Conservation (phyloP, 2,888 invertebrate genomes). For the Bombylius major region DNA sequence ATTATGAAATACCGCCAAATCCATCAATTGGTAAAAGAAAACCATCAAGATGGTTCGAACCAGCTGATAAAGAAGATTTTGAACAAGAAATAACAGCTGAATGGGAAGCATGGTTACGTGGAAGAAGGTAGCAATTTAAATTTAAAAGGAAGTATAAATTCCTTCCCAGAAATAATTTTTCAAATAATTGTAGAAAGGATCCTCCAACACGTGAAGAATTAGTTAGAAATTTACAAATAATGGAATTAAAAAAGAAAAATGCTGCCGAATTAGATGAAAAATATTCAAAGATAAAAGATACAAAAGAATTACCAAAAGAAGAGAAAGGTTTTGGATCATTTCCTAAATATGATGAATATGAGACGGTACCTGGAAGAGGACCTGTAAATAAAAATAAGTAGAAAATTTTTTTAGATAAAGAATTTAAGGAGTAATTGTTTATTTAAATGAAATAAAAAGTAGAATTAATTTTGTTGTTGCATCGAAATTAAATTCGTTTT, state of each 20-base stretch:
- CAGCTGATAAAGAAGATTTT: constrained; percentile 45
- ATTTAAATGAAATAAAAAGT: too few relatives aligned
- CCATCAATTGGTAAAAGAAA: constrained; percentile 51
- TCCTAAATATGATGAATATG: constrained; percentile 45
- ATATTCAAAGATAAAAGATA: constrained; percentile 38
- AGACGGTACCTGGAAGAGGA: constrained; percentile 32
- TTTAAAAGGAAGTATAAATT: background rate
- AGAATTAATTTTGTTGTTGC: too few relatives aligned
- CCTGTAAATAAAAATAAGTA: constrained; percentile 19
- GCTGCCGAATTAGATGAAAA: constrained; percentile 54
- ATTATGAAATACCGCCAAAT: constrained; percentile 63
- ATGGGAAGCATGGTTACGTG: constrained; percentile 80
- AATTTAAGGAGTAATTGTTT: too few relatives aligned
- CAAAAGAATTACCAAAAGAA: constrained; percentile 27
- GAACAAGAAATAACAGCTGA: constrained; percentile 68
- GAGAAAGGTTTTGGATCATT: constrained; percentile 30
- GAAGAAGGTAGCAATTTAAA: constrained; percentile 37
- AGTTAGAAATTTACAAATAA: constrained; percentile 52
- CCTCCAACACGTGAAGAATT: constrained; percentile 67
- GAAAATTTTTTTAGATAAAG: too few relatives aligned
- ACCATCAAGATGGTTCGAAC: constrained; percentile 60
- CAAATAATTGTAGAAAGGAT: constrained; percentile 34
- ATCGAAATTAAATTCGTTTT: too few relatives aligned
- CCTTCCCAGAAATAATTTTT: background rate
- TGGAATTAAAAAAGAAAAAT: constrained; percentile 60